phyloP scores from a whole-genome alignment of 2,113 vertebrate genomes.

The Cygnus buccinator region DNA sequence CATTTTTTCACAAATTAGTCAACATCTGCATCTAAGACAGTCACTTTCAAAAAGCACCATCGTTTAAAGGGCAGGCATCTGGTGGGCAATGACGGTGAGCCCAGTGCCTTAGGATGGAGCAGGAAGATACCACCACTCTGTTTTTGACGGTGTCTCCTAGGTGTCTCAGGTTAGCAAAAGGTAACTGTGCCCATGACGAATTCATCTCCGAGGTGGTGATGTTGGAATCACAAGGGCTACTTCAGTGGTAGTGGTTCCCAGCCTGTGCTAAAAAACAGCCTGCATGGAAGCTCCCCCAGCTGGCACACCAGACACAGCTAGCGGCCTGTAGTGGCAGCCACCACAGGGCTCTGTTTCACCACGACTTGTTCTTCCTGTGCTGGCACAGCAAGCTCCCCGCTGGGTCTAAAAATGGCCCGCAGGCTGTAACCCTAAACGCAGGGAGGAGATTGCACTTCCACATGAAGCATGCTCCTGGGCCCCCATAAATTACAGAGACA shows the following conservation, averaged over 20 bases:
- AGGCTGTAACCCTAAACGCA: slow-evolving; percentile 25
- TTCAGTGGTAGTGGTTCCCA: background rate
- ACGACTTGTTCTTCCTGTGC: slow-evolving; percentile 4
- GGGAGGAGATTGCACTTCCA: background rate
- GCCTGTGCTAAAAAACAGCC: background rate
- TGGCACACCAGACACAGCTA: background rate
- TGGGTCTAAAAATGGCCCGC: slow-evolving; percentile 20
- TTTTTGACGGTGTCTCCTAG: background rate
- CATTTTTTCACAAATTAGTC: background rate
- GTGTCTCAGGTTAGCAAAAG: background rate
- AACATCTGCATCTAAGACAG: background rate
- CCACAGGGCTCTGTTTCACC: background rate
- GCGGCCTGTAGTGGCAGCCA: background rate
- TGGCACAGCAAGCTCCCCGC: background rate
- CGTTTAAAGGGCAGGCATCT: background rate
- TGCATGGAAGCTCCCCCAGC: background rate
- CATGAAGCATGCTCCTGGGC: background rate
- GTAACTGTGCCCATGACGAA: background rate
- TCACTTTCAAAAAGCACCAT: background rate
- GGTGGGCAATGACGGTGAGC: background rate
- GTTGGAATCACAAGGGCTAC: background rate
- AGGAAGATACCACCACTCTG: background rate
- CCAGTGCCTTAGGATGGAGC: background rate
- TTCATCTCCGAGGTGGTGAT: background rate
- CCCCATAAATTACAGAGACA: background rate